Conservation (phyloP, 2,797 vertebrate genomes). For the Philypnodon macrostomus region DNA sequence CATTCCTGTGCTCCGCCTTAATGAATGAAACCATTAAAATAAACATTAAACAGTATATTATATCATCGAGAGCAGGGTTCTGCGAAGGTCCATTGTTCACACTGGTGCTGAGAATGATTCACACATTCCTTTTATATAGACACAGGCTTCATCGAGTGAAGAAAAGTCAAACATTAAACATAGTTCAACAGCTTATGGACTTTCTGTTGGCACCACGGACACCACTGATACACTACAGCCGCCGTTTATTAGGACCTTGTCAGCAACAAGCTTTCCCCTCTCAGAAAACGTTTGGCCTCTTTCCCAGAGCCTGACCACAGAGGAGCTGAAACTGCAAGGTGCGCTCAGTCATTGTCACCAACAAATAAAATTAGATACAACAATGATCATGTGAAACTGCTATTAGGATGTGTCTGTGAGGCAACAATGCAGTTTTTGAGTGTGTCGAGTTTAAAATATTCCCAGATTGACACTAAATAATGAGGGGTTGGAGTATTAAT, state of each 20-base stretch:
- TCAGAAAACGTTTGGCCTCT: slow-evolving; percentile 22
- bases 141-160: slow-evolving; percentile 28
- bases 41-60: too few species aligned
- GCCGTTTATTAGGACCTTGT: slow-evolving; percentile 22
- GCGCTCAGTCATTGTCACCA: slow-evolving; percentile 18
- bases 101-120: slow-evolving; percentile 37
- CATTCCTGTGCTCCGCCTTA: too few species aligned
- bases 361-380: slow-evolving; percentile 24
- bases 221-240: slow-evolving; percentile 21
- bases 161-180: slow-evolving; percentile 64
- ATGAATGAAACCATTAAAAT: not conserved
- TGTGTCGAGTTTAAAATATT: slow-evolving; percentile 48
- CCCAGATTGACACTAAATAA: slow-evolving; percentile 28
- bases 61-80: too few species aligned
- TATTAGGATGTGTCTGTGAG: slow-evolving; percentile 5
- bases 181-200: slow-evolving; percentile 22
- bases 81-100: slow-evolving; percentile 17
- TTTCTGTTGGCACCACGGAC: slow-evolving; percentile 25
- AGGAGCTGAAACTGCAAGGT: slow-evolving; percentile 24
- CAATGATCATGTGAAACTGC: slow-evolving; percentile 24
- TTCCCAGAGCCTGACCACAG: slow-evolving; percentile 31
- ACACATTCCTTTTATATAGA: slow-evolving; percentile 53
- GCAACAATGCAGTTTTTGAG: slow-evolving; percentile 27
- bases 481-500: too few species aligned
- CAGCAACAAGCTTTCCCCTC: slow-evolving; percentile 17